A percentile compares a stretch with the other conserved stretches of the same genome.
phyloP scores from a whole-genome alignment of 2,888 invertebrate species.

The Drosophila longiperda region DNA sequence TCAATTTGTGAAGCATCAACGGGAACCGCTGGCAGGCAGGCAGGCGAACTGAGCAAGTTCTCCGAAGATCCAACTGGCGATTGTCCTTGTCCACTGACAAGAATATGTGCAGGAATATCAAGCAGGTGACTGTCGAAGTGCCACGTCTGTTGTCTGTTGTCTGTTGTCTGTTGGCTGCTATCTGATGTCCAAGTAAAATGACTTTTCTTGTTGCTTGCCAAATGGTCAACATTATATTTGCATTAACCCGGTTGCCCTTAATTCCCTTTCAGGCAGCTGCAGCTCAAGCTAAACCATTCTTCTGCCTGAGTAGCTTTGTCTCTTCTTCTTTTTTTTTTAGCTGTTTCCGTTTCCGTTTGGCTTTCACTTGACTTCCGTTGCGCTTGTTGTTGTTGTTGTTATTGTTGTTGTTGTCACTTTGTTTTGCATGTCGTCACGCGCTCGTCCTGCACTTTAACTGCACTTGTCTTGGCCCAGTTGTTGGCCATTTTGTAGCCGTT shows the following conservation, averaged over 20 bases:
- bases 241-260: conserved; percentile 20
- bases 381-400: conserved; percentile 5
- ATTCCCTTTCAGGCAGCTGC: neutral
- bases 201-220: conserved; percentile 72
- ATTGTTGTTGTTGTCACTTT: conserved; percentile 29
- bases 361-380: conserved; percentile 58
- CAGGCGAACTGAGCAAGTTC: neutral
- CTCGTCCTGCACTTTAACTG: conserved; percentile 72
- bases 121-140: conserved; percentile 27
- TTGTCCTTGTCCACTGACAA: conserved; percentile 40
- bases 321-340: conserved; percentile 23
- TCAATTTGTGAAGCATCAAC: conserved; percentile 64
- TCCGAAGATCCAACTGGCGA: neutral
- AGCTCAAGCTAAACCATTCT: neutral
- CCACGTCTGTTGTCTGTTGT: neutral
- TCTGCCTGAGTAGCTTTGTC: neutral
- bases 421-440: conserved; percentile 77
- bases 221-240: conserved; percentile 76
- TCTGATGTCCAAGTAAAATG: conserved; percentile 55
- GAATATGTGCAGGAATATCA: conserved; percentile 65
- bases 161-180: conserved; percentile 4
- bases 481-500: conserved; percentile 71
- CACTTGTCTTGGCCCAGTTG: conserved; percentile 66
- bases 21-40: conserved; percentile 34
- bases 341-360: conserved; percentile 73